Evolutionary conservation across 1,140 invertebrate species (phyloP).

Genomic region (Trichonephila inaurata): DNA sequence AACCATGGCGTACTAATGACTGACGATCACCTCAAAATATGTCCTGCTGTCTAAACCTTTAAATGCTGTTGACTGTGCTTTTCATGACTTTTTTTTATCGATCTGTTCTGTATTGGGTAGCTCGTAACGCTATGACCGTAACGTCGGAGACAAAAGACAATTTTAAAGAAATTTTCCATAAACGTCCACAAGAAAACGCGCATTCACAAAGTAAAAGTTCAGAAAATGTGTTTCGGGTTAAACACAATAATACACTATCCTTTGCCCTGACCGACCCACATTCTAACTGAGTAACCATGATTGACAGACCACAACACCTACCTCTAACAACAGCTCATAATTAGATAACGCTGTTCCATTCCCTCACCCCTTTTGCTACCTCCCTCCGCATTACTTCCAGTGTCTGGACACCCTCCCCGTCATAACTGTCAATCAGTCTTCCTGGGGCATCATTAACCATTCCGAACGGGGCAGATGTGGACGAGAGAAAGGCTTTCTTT

Average conservation of each 20-base stretch:
- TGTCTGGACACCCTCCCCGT: constrained; percentile 3
- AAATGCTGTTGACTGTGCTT: too few species aligned
- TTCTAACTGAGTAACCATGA: neutral
- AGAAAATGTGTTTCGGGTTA: neutral
- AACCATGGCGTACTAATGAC: too few species aligned
- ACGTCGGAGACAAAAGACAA: too few species aligned
- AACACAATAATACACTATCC: neutral
- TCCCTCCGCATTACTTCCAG: neutral
- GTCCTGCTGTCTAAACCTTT: too few species aligned
- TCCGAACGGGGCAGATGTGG: neutral
- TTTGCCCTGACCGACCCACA: neutral
- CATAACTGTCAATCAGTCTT: constrained; percentile 33
- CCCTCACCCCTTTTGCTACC: neutral
- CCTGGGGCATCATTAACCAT: neutral
- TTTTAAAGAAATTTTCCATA: too few species aligned
- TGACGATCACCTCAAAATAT: too few species aligned
- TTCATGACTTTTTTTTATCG: too few species aligned
- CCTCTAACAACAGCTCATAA: neutral
- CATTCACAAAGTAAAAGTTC: too few species aligned
- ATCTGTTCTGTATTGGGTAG: too few species aligned
- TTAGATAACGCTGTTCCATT: constrained; percentile 1
- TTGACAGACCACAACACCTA: neutral
- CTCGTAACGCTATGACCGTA: too few species aligned
- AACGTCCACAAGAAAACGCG: too few species aligned
- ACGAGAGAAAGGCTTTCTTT: neutral